Evolutionary conservation across 1,140 invertebrate genomes (phyloP), one percentile per base, ranked within the genome.

Genomic region (Campodea augens): DNA sequence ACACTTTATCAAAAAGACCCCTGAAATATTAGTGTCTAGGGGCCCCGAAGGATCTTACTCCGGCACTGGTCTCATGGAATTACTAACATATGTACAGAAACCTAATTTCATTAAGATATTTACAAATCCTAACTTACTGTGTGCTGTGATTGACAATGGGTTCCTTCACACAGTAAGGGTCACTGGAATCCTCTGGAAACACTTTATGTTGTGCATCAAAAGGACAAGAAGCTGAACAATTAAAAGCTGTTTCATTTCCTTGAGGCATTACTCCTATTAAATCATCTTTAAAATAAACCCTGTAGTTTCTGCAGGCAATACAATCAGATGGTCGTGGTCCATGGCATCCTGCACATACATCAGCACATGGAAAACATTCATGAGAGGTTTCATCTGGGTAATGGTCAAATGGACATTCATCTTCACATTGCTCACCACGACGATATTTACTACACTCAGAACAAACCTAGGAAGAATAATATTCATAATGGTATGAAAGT

Each of bases 161-260:
- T 48, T 75, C 71, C 5, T 73, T 68, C 0, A 81, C 82, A 60
- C 87, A 92, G 44, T 80, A 88, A 0, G 84, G 78, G 43, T 86
- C 81, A 10, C 72, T 67, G 36, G 65, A 62, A 51, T 77, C 75
- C 25, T 73, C 72, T 1, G 75, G 72, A 52, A 81, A 84, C 38
- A 82, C 77, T 58, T 82, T 79, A 53, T 85, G 74, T 0, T 81
- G 81, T 49, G 73, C 70, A 29, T 85, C 75, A 0, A 68, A 54
- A 0, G 92, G 89, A 58, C 91, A 96, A 2, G 65, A 69, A 1
- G 75, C 69, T 0, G 88, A 87, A 58, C 91, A 98, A 50, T 87
- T 87, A 58, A 95, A 96, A 0, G 63, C 51, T 2, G 71, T 67
- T 51, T 76, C 77, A 44, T 70, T 40, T 54, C 54, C 23, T 69